These are phyloP conservation scores for Toxostoma redivivum DNA, from an alignment of 2,113 vertebrate genomes.

Conservation along the genomic window DNA sequence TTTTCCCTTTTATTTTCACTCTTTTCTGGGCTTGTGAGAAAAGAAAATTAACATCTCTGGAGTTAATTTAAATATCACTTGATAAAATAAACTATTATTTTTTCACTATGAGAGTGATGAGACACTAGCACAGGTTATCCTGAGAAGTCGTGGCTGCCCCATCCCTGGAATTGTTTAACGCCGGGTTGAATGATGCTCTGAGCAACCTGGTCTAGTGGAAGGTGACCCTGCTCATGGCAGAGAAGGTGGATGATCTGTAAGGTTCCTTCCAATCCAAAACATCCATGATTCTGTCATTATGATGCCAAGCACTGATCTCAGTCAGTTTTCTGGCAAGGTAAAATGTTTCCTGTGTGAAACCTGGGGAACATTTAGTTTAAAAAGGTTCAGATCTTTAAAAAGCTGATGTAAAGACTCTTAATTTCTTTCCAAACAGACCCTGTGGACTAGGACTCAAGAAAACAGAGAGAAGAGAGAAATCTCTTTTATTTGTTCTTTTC, in stretches of 20 bases:
- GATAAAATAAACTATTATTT: not conserved
- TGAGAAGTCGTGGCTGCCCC: not conserved
- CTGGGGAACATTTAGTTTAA: constrained; percentile 7
- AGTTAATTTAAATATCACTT: not conserved
- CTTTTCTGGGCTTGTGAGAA: not conserved
- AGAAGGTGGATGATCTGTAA: not conserved
- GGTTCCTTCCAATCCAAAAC: not conserved
- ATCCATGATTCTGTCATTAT: not conserved
- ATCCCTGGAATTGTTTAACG: not conserved
- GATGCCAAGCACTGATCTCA: not conserved
- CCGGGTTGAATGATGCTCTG: not conserved
- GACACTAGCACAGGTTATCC: no score
- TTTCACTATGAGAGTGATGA: not conserved
- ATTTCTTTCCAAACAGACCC: not conserved
- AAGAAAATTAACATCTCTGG: not conserved
- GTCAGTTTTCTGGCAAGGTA: constrained; percentile 4
- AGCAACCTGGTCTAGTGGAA: not conserved
- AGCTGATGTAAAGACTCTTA: not conserved
- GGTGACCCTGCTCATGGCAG: not conserved
- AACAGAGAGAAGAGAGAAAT: not conserved
- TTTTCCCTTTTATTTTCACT: not conserved
- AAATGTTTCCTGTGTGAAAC: not conserved
- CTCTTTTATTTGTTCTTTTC: constrained; percentile 25
- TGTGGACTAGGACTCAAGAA: not conserved
- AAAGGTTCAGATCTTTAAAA: constrained; percentile 11